Evolutionary conservation across 64 coral and sea anemone genomes (phyloP), one percentile per base, ranked within the genome.

Genomic region (Actinia equina): DNA sequence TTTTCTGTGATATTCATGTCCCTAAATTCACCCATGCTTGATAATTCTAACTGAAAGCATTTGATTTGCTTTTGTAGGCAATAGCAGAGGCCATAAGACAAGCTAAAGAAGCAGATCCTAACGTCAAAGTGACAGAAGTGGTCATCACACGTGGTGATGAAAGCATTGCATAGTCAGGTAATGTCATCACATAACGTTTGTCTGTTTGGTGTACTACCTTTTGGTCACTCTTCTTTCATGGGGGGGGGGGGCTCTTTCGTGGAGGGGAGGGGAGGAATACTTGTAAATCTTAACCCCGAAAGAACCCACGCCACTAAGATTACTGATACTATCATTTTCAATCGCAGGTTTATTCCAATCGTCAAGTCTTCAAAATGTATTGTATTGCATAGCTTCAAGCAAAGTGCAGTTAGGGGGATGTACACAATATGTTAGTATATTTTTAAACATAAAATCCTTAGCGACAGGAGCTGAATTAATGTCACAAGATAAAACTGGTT

Each of bases 101-200:
- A 84, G 94, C 94, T 6, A 88, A 84, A 56, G 94, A 89, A 19
- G 94, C 91, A 20, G 92, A 96, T 71, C 94, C 94, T 23, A 90
- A 96, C 52, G 94, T 92, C 37, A 96, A 93, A 90, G 92, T 96
- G 11, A 93, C 91, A 11, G 94, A 96, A 69, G 92, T 96, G 54
- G 89, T 96, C 10, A 96, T 96, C 37, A 96, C 94, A 4, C 91
- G 92, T 52, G 86, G 85, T 19, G 91, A 92, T 49, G 94, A 96
- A 18, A 81, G 78, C 78, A 81, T 81, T 46, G 78, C 78, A 19
- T 81, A 81, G 43, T 44, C 20, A 18, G 63, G 18, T n/a, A 74
- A 0, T 14, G 27, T 8, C 23, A 13, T 5, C 7, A 37, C 13
- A 5, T 30, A 0, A 0, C 9, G n/a, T 74, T 7, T 12, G 67